Conservation (phyloP, 2,113 vertebrate species). For the Myotis yumanensis region DNA sequence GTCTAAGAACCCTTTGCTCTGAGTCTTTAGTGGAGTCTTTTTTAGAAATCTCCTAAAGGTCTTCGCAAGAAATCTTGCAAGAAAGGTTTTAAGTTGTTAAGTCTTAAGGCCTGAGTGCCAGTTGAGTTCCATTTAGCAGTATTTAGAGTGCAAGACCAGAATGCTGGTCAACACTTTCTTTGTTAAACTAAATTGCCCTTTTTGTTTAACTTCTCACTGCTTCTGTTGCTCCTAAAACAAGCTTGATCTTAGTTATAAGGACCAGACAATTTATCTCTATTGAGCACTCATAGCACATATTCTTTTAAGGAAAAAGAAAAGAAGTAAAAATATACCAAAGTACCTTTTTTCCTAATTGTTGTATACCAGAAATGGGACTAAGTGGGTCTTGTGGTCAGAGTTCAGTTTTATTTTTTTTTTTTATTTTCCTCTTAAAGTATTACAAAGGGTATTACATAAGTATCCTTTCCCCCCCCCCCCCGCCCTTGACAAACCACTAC, state of each 20-base stretch:
- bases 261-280: not conserved
- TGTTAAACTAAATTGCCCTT: not conserved
- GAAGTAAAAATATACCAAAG: not conserved
- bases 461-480: too few relatives aligned
- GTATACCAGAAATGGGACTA: slow-evolving; percentile 27
- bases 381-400: not conserved
- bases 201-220: not conserved
- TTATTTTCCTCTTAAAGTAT: too few relatives aligned
- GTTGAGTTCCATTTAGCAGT: not conserved
- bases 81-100: not conserved
- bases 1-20: not conserved
- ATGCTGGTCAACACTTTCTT: not conserved
- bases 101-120: not conserved
- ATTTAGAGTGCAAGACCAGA: not conserved
- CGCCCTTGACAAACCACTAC: too few relatives aligned
- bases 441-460: too few relatives aligned
- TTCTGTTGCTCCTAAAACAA: slow-evolving; percentile 31
- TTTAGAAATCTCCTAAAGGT: not conserved
- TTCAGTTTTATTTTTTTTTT: slow-evolving; percentile 37
- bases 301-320: slow-evolving; percentile 39
- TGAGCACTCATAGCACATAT: not conserved
- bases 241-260: not conserved
- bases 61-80: slow-evolving; percentile 19
- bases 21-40: not conserved
- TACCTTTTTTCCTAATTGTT: not conserved